phyloP scores from a whole-genome alignment of 2,113 vertebrate species.

The Zosterops japonicus region DNA sequence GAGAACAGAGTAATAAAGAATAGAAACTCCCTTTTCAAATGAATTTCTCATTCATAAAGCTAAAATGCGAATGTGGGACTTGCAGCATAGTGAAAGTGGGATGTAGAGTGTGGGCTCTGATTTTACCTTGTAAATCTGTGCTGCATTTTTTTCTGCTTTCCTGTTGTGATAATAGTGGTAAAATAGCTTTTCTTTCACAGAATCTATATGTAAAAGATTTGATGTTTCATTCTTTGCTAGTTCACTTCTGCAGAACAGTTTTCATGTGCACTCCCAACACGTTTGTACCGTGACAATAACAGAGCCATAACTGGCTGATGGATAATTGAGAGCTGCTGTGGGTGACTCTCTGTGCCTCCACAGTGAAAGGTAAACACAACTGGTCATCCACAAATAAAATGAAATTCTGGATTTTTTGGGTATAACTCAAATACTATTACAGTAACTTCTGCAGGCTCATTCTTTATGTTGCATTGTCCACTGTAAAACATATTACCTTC shows the following conservation, averaged over 20 bases:
- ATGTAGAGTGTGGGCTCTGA: not conserved
- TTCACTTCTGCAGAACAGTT: not conserved
- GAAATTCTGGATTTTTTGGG: not conserved
- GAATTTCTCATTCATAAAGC: not conserved
- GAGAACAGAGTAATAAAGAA: not conserved
- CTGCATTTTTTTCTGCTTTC: not conserved
- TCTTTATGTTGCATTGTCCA: not conserved
- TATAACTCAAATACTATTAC: not conserved
- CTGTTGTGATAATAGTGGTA: not conserved
- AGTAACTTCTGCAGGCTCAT: not conserved
- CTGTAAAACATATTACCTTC: not conserved
- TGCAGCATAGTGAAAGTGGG: not conserved
- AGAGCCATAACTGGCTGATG: not conserved
- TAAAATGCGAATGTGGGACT: not conserved
- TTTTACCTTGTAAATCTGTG: not conserved
- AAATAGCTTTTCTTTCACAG: not conserved
- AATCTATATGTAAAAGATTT: not conserved
- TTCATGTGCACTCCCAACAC: accelerated
- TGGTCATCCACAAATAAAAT: not conserved
- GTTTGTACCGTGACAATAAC: accelerated
- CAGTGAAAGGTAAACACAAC: not conserved
- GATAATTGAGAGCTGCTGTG: not conserved
- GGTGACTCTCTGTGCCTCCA: not conserved
- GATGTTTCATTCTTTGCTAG: not conserved
- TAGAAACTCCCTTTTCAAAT: not conserved